Evolutionary conservation across 1,140 invertebrate species (phyloP).

Genomic region (Ceratina australensis): DNA sequence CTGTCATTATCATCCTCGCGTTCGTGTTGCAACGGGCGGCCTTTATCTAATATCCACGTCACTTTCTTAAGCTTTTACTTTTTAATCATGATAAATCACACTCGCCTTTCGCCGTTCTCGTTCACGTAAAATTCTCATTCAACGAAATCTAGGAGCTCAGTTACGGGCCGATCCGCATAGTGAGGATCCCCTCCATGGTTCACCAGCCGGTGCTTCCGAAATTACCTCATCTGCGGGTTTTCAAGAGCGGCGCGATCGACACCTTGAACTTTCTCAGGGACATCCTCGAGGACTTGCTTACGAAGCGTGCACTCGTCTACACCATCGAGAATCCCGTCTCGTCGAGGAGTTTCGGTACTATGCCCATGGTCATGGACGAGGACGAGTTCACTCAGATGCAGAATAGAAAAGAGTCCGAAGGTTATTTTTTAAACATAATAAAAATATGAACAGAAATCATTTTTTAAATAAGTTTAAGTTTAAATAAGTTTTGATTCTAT

Average conservation of each 20-base stretch:
- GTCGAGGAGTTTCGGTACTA: constrained; percentile 59
- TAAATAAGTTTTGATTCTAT: no score
- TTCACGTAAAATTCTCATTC: no score
- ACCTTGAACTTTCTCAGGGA: constrained; percentile 72
- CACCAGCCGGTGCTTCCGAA: constrained; percentile 67
- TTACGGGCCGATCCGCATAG: constrained; percentile 74
- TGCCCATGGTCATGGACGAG: constrained; percentile 72
- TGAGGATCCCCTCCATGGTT: constrained; percentile 70
- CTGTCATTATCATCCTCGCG: constrained; percentile 7
- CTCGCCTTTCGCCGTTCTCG: not conserved
- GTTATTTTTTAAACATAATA: constrained; percentile 17
- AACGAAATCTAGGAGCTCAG: constrained; percentile 68
- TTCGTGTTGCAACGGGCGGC: not conserved
- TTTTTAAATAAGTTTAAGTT: no score
- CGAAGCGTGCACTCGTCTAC: constrained; percentile 75
- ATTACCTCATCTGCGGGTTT: constrained; percentile 60
- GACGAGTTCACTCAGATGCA: constrained; percentile 69
- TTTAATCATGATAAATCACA: constrained; percentile 22
- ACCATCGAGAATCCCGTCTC: constrained; percentile 68
- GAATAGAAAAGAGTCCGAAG: constrained; percentile 28
- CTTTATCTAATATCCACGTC: no score
- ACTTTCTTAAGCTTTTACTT: constrained; percentile 34
- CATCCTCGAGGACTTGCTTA: constrained; percentile 71
- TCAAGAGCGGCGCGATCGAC: constrained; percentile 67
- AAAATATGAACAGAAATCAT: no score